Percentiles rank a stretch among this genome's conserved stretches.
Evolutionary conservation across 2,113 vertebrate species (phyloP).

Genomic region (Scopus umbretta): DNA sequence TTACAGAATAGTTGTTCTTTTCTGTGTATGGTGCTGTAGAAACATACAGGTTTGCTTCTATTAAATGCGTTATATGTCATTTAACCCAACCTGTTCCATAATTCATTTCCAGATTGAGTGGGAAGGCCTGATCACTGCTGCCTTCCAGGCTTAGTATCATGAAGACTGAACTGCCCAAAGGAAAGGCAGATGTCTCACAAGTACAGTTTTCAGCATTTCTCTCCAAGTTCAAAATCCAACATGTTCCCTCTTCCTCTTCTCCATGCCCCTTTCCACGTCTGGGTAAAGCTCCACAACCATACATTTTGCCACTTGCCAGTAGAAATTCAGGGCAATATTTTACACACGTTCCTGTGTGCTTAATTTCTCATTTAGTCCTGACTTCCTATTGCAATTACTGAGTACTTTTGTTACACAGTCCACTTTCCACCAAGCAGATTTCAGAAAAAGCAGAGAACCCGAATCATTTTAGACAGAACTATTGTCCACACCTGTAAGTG

Average conservation of each 20-base stretch:
- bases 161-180: background rate
- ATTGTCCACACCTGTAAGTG: background rate
- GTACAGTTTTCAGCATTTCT: background rate
- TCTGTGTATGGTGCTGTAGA: background rate
- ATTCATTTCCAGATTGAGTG: background rate
- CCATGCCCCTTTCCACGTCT: background rate
- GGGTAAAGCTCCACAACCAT: background rate
- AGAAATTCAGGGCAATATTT: background rate
- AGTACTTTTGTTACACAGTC: background rate
- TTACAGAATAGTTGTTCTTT: background rate
- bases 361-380: background rate
- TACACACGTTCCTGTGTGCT: background rate
- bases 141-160: background rate
- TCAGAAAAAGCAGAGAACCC: background rate
- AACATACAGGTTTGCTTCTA: background rate
- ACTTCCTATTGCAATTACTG: background rate
- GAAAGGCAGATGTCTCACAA: background rate
- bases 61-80: background rate
- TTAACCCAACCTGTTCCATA: background rate
- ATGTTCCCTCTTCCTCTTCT: background rate
- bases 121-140: background rate
- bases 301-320: background rate
- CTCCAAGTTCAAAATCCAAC: background rate
- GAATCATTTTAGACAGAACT: background rate
- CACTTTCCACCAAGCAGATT: background rate